Conservation (phyloP, 1,140 invertebrate genomes). For the Drosophila tropicalis region DNA sequence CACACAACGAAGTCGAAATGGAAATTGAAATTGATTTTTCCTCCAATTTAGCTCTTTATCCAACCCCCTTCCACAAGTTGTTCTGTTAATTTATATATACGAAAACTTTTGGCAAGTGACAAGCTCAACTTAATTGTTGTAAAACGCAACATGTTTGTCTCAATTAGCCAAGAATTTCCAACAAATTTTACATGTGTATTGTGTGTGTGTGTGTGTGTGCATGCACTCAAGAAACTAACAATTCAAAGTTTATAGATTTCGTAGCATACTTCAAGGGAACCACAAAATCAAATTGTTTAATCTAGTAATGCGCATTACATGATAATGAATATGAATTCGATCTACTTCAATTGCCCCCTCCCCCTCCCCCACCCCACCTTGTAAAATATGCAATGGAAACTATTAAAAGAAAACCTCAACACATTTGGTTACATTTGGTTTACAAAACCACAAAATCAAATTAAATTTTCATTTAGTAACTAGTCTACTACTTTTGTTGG, state of each 20-base stretch:
- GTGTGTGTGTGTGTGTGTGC: neutral
- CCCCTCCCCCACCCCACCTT: too few relatives aligned
- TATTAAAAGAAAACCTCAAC: too few relatives aligned
- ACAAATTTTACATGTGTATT: neutral
- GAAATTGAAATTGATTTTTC: constrained; percentile 12
- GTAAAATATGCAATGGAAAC: too few relatives aligned
- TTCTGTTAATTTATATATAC: constrained; percentile 3
- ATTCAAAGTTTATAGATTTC: neutral
- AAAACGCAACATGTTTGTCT: constrained; percentile 14
- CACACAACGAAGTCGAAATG: neutral
- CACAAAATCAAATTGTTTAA: neutral
- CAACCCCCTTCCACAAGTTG: neutral
- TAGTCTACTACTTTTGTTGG: too few relatives aligned
- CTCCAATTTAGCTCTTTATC: neutral
- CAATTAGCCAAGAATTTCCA: constrained; percentile 6
- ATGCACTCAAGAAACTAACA: constrained; percentile 3
- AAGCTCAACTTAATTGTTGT: constrained; percentile 8
- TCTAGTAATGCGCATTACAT: too few relatives aligned
- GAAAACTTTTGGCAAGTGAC: constrained; percentile 9
- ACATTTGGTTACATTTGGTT: too few relatives aligned
- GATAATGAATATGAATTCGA: too few relatives aligned
- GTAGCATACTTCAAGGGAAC: neutral
- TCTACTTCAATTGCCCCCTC: too few relatives aligned
- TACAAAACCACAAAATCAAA: neutral
- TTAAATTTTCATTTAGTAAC: too few relatives aligned